phyloP scores from a whole-genome alignment of 2,797 vertebrate genomes.

The Schizopygopsis pylzovi region DNA sequence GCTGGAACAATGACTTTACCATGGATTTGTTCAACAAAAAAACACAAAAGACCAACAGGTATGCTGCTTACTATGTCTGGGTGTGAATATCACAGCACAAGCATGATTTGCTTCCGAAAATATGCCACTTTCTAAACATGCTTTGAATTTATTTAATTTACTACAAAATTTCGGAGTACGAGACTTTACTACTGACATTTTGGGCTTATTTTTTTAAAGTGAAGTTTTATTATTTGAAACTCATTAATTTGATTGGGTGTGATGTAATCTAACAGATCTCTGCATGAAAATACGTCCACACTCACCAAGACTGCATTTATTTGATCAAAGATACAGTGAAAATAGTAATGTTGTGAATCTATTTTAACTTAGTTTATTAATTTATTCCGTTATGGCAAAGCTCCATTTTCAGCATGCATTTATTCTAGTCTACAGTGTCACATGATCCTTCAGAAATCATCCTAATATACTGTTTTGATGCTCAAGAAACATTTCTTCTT shows the following conservation, averaged over 20 bases:
- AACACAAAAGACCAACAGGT: constrained; percentile 69
- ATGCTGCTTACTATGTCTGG: constrained; percentile 29
- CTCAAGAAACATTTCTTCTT: neutral
- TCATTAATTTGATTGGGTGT: neutral
- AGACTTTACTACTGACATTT: neutral
- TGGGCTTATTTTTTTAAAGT: neutral
- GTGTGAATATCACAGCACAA: constrained; percentile 2
- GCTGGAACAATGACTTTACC: constrained; percentile 90
- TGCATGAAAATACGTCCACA: neutral
- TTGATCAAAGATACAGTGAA: neutral
- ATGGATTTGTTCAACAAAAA: constrained; percentile 84
- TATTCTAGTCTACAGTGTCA: neutral
- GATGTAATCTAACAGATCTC: neutral
- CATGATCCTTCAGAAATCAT: neutral
- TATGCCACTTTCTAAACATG: neutral
- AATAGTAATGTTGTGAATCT: neutral
- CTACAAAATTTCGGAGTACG: neutral
- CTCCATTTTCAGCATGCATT: neutral
- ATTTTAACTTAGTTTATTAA: neutral
- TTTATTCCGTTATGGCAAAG: neutral
- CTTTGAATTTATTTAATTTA: neutral
- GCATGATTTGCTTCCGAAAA: neutral
- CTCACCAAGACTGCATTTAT: neutral
- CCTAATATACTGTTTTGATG: neutral
- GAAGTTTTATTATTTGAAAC: neutral